Base-by-base conservation (phyloP, 2,797 vertebrate genomes). In the Phalloptychus januarius region DNA sequence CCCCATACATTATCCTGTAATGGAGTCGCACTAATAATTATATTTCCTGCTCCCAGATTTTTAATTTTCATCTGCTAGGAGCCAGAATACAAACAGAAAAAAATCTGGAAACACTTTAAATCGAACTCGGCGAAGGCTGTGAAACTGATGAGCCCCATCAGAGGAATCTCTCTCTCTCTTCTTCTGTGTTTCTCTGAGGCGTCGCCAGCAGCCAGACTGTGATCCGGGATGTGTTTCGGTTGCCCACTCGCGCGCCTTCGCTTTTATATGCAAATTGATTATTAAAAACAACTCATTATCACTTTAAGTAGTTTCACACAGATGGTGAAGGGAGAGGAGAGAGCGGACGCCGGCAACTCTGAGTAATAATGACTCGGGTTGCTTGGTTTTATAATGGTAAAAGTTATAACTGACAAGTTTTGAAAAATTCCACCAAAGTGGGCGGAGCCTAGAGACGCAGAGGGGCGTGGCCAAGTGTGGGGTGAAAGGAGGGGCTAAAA, bases 211-310 rank as follows among this genome's bases (percentile, higher is more conserved):
- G 90, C 89, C 79, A 90, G 85, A 89, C 89, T 93, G 81, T 93
- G 90, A 93, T 93, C 91, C 75, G 61, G 85, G 86, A 87, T 91
- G 88, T 89, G 88, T 89, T 89, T 90, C 79, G 85, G 89, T 87
- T 88, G 75, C 92, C 90, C 82, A 89, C 89, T 74, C 88, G 89
- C 83, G 82, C 82, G 44, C 72, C 79, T 82, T 7, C 6, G 76
- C 92, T 95, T 95, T 94, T 91, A 92, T 93, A 94, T 93, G 93
- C 91, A 94, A 93, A 94, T 95, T 75, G 90, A 92, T 94, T 91
- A 93, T 94, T 95, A 91, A 94, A 70, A 95, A 92, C 91, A 92
- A 92, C 88, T 93, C 88, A 82, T 94, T 94, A 94, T 94, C 88
- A 91, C 92, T 92, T 92, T 94, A 91, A 94, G 92, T 89, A 83